Percentiles rank a stretch among this genome's conserved stretches.
phyloP scores from a whole-genome alignment of 2,888 invertebrate genomes.

The Lasioglossum vierecki region DNA sequence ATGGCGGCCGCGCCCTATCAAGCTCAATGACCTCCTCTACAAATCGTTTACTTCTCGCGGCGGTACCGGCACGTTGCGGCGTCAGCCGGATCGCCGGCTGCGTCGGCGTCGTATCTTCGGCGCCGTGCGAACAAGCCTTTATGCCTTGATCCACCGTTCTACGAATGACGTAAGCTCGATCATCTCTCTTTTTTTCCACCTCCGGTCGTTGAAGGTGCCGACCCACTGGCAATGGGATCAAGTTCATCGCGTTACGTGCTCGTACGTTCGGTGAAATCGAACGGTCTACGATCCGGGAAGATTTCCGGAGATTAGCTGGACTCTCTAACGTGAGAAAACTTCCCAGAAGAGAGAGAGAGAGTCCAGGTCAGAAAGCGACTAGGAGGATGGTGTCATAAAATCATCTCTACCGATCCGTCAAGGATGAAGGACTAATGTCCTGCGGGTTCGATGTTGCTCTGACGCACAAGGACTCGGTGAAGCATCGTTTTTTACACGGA shows the following conservation, averaged over 20 bases:
- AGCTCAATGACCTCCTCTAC: conserved; percentile 82
- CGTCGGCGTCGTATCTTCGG: conserved; percentile 60
- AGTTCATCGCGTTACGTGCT: conserved; percentile 1
- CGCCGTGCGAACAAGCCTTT: conserved; percentile 65
- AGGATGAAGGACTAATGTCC: too few species aligned
- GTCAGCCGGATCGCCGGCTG: conserved; percentile 52
- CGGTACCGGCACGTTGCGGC: conserved; percentile 40
- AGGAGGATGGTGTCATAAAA: too few species aligned
- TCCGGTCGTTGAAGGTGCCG: conserved; percentile 11
- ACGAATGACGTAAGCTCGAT: conserved; percentile 61
- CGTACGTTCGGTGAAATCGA: neutral
- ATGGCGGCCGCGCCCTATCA: conserved; percentile 80
- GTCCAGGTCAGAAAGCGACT: too few species aligned
- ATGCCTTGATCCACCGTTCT: conserved; percentile 57
- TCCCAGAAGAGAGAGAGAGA: too few species aligned
- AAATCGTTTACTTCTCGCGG: conserved; percentile 78
- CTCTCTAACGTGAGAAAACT: too few species aligned
- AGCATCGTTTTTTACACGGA: too few species aligned
- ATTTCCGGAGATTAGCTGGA: neutral
- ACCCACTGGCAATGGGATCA: conserved; percentile 17
- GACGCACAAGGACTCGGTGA: too few species aligned
- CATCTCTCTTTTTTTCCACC: conserved; percentile 7
- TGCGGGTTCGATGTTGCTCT: too few species aligned
- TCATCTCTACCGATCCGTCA: too few species aligned
- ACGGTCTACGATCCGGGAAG: neutral